Evolutionary conservation across 2,888 invertebrate species (phyloP), one percentile per base, ranked within the genome.

Genomic region (Amphipoea lucens): DNA sequence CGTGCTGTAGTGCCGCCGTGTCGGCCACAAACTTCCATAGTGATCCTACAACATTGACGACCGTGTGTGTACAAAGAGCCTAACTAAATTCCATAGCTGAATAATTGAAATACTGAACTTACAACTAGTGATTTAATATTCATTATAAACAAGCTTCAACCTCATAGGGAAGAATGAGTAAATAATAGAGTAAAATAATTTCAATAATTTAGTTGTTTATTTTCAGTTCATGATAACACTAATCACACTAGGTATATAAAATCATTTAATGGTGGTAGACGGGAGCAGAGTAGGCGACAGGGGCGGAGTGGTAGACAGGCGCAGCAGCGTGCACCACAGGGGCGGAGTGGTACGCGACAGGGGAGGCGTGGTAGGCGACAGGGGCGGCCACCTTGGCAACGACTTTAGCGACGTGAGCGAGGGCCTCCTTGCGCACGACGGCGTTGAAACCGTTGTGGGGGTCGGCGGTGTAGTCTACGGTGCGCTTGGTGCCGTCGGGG

Each of bases 401-500:
- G 12, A 92, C 90, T 86, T 93, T 94, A 83, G 94, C 93, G 75
- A 92, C 92, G 92, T 89, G 92, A 23, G 84, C 91, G 90, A 96
- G 90, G 66, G 96, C 94, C 82, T 96, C 96, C 85, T 91, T 95
- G 91, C 92, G 95, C 4, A 97, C 97, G 60, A 97, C 96, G 63
- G 97, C 97, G 90, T 97, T 97, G 93, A 97, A 97, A 68, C 97
- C 97, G 82, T 96, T 95, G 89, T 95, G 92, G 45, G 93, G 92
- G 88, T 97, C 97, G 69, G 97, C 96, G 78, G 95, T 96, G 93
- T 97, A 97, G 82, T 97, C 96, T 5, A 97, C 97, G 73, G 94
- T 96, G 85, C 97, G 95, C 91, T 94, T 95, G 89, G 94, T 95
- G 86, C 97, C 97, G 85, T 97, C 97, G 76, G 97, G 93, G 83